phyloP scores from a whole-genome alignment of 37 sponge, comb jelly and placozoan species.

The Chondrosia reniformis region DNA sequence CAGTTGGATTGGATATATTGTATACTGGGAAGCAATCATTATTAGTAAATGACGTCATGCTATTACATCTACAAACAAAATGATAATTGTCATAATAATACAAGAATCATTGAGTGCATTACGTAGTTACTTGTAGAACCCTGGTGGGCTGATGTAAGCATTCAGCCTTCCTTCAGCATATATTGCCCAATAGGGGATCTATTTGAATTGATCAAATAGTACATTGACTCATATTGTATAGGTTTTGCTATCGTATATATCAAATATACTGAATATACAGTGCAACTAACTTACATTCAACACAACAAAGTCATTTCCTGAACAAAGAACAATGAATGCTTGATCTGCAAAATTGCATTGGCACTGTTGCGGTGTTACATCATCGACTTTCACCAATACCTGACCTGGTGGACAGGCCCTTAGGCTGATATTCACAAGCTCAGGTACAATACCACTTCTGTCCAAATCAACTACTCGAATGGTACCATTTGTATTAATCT shows the following conservation, averaged over 20 bases:
- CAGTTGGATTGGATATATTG: neutral
- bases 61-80: neutral
- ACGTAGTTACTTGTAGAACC: neutral
- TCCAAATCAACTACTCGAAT: neutral
- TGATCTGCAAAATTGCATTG: too few relatives aligned
- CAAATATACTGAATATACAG: too few relatives aligned
- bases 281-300: too few relatives aligned
- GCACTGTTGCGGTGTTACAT: too few relatives aligned
- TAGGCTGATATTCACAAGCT: neutral
- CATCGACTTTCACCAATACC: too few relatives aligned
- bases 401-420: slow-evolving; percentile 5
- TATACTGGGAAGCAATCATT: neutral
- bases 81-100: too few relatives aligned
- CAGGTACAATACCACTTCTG: neutral
- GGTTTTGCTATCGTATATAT: neutral
- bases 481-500: neutral
- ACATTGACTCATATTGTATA: neutral
- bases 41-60: neutral
- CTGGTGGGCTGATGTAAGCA: neutral
- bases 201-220: neutral
- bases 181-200: neutral
- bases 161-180: neutral
- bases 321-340: too few relatives aligned
- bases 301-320: too few relatives aligned
- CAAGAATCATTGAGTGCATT: too few relatives aligned